Evolutionary conservation across 1,140 invertebrate species (phyloP).

Genomic region (Micrasema minimum): DNA sequence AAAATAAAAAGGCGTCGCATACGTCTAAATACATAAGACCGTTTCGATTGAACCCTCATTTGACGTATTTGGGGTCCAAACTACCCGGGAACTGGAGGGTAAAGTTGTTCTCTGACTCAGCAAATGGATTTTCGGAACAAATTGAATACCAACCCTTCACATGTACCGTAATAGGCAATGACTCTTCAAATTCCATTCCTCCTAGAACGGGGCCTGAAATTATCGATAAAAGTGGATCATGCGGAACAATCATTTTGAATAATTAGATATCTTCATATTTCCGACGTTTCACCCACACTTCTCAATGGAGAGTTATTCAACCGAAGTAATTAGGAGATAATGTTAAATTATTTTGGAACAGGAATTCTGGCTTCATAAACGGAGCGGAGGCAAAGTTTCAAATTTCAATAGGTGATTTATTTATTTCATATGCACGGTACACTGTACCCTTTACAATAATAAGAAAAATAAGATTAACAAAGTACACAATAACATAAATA

Average conservation of each 20-base stretch:
- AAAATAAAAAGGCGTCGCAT: background rate
- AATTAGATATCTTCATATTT: background rate
- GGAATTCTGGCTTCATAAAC: too few relatives aligned
- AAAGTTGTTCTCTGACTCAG: slow-evolving; percentile 20
- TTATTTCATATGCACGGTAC: too few relatives aligned
- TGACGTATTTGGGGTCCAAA: background rate
- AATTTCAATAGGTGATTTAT: too few relatives aligned
- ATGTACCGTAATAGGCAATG: background rate
- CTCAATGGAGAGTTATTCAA: background rate
- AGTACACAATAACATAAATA: too few relatives aligned
- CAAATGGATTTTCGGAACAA: slow-evolving; percentile 20
- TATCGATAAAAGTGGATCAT: slow-evolving; percentile 9
- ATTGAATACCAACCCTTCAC: slow-evolving; percentile 4
- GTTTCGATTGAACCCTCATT: background rate
- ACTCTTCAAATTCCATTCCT: slow-evolving; percentile 16
- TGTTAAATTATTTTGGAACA: background rate
- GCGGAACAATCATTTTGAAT: slow-evolving; percentile 6
- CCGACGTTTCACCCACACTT: background rate
- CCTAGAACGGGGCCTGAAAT: slow-evolving; percentile 6
- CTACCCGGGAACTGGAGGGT: too few relatives aligned
- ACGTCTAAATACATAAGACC: background rate
- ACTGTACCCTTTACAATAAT: too few relatives aligned
- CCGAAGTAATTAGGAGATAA: background rate
- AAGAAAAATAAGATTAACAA: too few relatives aligned
- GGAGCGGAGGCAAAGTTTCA: too few relatives aligned